phyloP scores from a whole-genome alignment of 2,888 invertebrate species.

The Monoplex corrugatus region DNA sequence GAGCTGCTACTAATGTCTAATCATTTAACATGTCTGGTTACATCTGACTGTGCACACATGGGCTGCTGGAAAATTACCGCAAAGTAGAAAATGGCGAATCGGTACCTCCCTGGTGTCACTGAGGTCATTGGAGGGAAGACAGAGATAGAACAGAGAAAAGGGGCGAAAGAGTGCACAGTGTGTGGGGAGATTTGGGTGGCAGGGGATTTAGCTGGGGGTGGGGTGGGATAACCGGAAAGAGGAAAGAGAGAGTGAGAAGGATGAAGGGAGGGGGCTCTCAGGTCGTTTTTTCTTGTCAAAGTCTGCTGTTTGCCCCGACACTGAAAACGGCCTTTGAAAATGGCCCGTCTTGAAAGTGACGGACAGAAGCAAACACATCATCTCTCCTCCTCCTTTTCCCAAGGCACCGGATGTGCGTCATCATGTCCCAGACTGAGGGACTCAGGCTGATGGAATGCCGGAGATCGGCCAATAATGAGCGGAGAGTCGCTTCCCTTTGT shows the following conservation, averaged over 20 bases:
- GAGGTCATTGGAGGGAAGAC: too few relatives aligned
- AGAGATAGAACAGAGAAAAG: too few relatives aligned
- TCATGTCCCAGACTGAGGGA: slow-evolving; percentile 35
- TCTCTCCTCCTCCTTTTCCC: not conserved
- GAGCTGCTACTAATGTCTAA: too few relatives aligned
- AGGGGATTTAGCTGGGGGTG: too few relatives aligned
- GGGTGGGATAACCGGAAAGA: not conserved
- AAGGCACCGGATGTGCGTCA: slow-evolving; percentile 38
- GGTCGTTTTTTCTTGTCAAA: slow-evolving; percentile 13
- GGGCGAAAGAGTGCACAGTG: too few relatives aligned
- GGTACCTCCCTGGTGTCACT: too few relatives aligned
- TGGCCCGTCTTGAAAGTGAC: slow-evolving; percentile 12
- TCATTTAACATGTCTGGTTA: too few relatives aligned
- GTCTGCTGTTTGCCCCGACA: slow-evolving; percentile 29
- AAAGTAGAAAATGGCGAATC: too few relatives aligned
- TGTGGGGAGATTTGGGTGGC: too few relatives aligned
- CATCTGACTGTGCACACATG: too few relatives aligned
- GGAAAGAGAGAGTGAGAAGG: too few relatives aligned
- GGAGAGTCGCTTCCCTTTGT: slow-evolving; percentile 46
- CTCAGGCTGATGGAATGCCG: slow-evolving; percentile 40
- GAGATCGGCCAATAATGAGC: slow-evolving; percentile 43
- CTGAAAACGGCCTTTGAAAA: not conserved
- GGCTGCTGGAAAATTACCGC: too few relatives aligned
- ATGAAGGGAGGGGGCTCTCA: not conserved
- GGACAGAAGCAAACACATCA: slow-evolving; percentile 40